Evolutionary conservation across 2,797 vertebrate species (phyloP).

Genomic region (Hirundo rustica): DNA sequence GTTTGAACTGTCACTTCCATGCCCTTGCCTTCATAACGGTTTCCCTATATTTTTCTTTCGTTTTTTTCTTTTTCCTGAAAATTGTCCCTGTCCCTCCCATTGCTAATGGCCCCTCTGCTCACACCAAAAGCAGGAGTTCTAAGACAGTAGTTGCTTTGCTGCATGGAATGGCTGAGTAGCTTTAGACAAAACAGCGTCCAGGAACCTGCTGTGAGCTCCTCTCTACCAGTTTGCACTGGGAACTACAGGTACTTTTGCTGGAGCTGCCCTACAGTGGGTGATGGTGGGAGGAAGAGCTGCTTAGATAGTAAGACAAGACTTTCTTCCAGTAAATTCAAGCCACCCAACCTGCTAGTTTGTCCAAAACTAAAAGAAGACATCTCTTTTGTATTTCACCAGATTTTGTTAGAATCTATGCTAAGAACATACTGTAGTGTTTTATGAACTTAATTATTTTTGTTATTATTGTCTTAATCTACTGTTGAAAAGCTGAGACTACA

Average conservation of each 20-base stretch:
- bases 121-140: neutral
- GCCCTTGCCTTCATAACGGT: neutral
- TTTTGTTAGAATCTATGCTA: neutral
- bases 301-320: neutral
- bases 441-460: neutral
- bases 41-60: neutral
- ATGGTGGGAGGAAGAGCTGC: neutral
- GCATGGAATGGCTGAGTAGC: neutral
- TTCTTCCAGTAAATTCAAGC: neutral
- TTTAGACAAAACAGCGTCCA: neutral
- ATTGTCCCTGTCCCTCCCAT: neutral
- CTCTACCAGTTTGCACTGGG: neutral
- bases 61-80: neutral
- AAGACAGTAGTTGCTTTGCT: neutral
- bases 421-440: neutral
- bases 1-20: neutral
- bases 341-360: neutral
- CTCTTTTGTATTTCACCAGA: neutral
- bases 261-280: neutral
- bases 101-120: neutral
- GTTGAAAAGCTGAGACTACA: neutral
- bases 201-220: slow-evolving; percentile 1
- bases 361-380: neutral
- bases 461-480: neutral
- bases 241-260: neutral